A percentile compares a stretch with the other conserved stretches of the same genome.
Conservation (phyloP, 2,113 vertebrate genomes). For the Gasterosteus nipponicus region DNA sequence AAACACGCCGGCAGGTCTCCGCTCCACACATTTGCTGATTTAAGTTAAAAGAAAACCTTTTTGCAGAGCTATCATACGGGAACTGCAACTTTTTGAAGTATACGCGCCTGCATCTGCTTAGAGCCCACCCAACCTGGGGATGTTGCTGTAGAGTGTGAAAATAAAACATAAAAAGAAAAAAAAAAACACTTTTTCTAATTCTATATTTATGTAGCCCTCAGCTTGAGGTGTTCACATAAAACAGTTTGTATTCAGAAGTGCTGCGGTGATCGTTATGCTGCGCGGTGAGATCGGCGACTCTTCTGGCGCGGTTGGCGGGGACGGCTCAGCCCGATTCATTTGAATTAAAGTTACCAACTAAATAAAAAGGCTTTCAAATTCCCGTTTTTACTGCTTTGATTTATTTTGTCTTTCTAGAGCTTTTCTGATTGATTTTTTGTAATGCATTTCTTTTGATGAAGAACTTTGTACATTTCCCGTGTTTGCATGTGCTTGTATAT, state of each 20-base stretch:
- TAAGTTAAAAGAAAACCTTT: conserved; percentile 82
- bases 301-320: conserved; percentile 70
- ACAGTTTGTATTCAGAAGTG: conserved; percentile 74
- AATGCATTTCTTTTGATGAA: conserved; percentile 68
- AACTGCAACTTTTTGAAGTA: conserved; percentile 80
- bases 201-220: conserved; percentile 80
- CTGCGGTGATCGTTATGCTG: conserved; percentile 64
- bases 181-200: conserved; percentile 79
- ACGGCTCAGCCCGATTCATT: conserved; percentile 61
- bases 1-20: conserved; percentile 73
- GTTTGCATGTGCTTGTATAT: conserved; percentile 39
- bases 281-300: conserved; percentile 63
- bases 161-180: conserved; percentile 75
- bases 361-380: conserved; percentile 71
- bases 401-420: conserved; percentile 18
- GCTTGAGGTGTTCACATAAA: conserved; percentile 77
- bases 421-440: conserved; percentile 35
- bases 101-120: conserved; percentile 69
- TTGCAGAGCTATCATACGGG: conserved; percentile 78
- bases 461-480: conserved; percentile 37
- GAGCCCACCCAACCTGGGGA: conserved; percentile 72
- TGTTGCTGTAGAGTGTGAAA: conserved; percentile 66
- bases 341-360: conserved; percentile 76
- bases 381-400: conserved; percentile 45
- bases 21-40: conserved; percentile 81